Evolutionary conservation across 2,113 vertebrate genomes (phyloP).

Genomic region (Stigmatopora nigra): DNA sequence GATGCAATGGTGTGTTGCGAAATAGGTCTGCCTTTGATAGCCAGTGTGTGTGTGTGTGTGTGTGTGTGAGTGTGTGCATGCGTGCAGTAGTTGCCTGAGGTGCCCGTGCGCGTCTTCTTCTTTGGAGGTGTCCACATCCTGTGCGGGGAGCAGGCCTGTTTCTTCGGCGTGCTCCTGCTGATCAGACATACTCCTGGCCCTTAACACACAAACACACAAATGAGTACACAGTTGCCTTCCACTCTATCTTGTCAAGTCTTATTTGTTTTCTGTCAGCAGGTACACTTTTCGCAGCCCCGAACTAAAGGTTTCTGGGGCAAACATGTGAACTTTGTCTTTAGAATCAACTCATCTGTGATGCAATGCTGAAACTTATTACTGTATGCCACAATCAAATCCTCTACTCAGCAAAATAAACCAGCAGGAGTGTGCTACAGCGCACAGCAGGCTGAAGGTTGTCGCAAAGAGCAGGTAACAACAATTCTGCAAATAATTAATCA

Average conservation of each 20-base stretch:
- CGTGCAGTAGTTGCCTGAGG: conserved; percentile 62
- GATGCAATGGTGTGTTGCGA: conserved; percentile 45
- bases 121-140: conserved; percentile 66
- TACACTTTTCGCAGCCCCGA: conserved; percentile 30
- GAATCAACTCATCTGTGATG: conserved; percentile 40
- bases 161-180: conserved; percentile 68
- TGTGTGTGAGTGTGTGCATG: conserved; percentile 16
- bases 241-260: conserved; percentile 15
- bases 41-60: conserved; percentile 15
- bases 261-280: conserved; percentile 37
- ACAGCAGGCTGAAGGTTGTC: no score
- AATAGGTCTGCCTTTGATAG: not conserved
- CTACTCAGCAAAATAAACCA: conserved; percentile 26
- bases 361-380: conserved; percentile 34
- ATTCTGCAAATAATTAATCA: not conserved
- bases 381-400: conserved; percentile 12
- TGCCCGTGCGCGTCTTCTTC: conserved; percentile 68
- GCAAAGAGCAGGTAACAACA: no score
- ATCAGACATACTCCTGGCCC: conserved; percentile 71
- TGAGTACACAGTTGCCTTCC: conserved; percentile 31
- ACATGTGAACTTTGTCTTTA: conserved; percentile 42
- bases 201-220: conserved; percentile 56
- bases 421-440: conserved; percentile 5
- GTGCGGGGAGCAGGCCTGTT: conserved; percentile 56
- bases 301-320: conserved; percentile 25